phyloP scores from a whole-genome alignment of 1,140 invertebrate species.

The Hyphantria cunea region DNA sequence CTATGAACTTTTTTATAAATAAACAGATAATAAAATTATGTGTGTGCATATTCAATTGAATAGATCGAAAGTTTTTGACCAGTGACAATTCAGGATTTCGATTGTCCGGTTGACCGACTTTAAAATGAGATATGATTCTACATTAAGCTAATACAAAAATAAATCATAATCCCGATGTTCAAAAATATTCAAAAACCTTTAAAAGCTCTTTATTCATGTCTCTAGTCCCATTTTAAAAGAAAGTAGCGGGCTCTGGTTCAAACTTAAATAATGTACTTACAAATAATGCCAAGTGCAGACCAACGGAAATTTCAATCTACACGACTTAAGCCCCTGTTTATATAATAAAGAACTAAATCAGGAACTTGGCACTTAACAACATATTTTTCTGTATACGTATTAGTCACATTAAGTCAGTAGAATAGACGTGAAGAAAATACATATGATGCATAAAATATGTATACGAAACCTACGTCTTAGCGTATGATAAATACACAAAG shows the following conservation, averaged over 20 bases:
- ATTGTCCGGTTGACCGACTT: no score
- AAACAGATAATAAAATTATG: not conserved
- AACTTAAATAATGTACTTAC: no score
- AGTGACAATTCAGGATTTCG: not conserved
- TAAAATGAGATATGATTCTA: no score
- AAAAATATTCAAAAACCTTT: no score
- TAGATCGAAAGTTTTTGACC: not conserved
- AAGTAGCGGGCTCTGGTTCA: not conserved
- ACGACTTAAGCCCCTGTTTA: slow-evolving; percentile 59
- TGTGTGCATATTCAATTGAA: not conserved
- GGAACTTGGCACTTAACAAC: slow-evolving; percentile 61
- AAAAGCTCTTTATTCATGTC: no score
- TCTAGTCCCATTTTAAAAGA: no score
- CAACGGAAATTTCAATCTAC: slow-evolving; percentile 74
- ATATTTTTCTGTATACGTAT: slow-evolving; percentile 41
- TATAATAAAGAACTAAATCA: slow-evolving; percentile 63
- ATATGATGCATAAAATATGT: no score
- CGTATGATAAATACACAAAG: no score
- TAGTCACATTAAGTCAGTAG: slow-evolving; percentile 9
- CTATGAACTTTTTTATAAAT: slow-evolving; percentile 12
- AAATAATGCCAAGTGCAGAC: slow-evolving; percentile 4
- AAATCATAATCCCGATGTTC: no score
- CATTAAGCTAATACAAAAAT: no score
- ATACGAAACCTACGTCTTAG: no score
- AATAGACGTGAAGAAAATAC: not conserved